Conservation (phyloP, 2,888 invertebrate species). For the Apeira syringaria region DNA sequence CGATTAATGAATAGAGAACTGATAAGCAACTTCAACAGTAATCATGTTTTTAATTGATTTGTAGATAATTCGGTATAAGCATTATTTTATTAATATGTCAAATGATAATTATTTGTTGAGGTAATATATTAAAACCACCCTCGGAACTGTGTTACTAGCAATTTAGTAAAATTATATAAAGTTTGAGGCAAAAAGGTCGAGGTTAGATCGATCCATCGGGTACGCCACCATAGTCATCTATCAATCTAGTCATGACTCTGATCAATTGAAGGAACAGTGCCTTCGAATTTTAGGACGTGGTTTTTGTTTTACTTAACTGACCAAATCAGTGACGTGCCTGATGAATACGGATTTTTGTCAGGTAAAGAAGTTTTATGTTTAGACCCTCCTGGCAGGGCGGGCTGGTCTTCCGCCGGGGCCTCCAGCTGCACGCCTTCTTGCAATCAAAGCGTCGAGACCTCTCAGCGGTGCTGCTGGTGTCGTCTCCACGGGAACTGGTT, state of each 20-base stretch:
- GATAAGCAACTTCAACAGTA: too few species aligned
- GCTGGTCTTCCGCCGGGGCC: constrained; percentile 59
- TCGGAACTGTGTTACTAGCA: too few species aligned
- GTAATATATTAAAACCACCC: too few species aligned
- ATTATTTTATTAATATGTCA: too few species aligned
- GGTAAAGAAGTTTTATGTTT: constrained; percentile 9
- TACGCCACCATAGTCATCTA: not conserved
- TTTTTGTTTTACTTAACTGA: not conserved
- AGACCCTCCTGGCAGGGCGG: constrained; percentile 57
- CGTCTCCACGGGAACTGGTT: constrained; percentile 59
- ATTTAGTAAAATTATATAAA: too few species aligned
- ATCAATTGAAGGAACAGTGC: too few species aligned
- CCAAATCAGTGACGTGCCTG: not conserved
- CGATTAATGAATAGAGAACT: too few species aligned
- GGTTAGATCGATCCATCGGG: constrained; percentile 41
- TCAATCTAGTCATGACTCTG: too few species aligned
- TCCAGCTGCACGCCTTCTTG: constrained; percentile 86
- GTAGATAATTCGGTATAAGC: too few species aligned
- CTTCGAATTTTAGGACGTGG: too few species aligned
- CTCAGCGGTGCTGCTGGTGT: constrained; percentile 84
- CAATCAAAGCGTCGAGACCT: constrained; percentile 87
- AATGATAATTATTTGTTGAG: too few species aligned
- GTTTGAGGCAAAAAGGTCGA: constrained; percentile 8
- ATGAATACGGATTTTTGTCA: not conserved
- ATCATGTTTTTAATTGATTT: too few species aligned